Evolutionary conservation across 2,113 vertebrate genomes (phyloP).

Genomic region (Oreochromis spilurus): DNA sequence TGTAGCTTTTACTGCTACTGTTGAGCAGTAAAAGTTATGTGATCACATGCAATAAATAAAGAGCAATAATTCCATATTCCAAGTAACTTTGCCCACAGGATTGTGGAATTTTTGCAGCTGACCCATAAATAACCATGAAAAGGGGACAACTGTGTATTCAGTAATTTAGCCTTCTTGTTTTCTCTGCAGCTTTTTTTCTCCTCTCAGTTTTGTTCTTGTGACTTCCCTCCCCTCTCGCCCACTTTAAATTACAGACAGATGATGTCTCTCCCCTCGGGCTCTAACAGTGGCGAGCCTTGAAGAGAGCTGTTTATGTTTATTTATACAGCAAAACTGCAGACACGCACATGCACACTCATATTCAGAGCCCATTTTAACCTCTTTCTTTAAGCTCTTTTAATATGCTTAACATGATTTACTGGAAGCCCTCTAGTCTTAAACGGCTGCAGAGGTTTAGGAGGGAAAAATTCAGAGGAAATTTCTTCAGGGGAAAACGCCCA

Average conservation of each 20-base stretch:
- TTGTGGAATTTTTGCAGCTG: not conserved
- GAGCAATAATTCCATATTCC: not conserved
- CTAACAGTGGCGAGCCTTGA: not conserved
- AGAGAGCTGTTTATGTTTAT: conserved; percentile 18
- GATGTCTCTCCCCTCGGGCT: not conserved
- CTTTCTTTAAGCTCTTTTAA: not conserved
- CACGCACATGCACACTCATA: not conserved
- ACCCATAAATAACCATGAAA: not conserved
- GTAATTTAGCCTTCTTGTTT: not conserved
- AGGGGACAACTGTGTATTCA: not conserved
- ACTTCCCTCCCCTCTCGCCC: not conserved
- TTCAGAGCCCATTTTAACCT: not conserved
- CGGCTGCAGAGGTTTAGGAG: not conserved
- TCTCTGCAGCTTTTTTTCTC: not conserved
- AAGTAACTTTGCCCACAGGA: not conserved
- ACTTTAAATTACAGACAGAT: conserved; percentile 8
- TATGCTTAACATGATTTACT: not conserved
- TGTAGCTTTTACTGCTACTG: not conserved
- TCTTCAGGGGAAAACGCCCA: not conserved
- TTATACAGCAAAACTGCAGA: not conserved
- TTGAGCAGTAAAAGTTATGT: not conserved
- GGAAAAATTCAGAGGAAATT: not conserved
- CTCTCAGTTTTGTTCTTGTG: not conserved
- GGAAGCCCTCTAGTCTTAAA: not conserved
- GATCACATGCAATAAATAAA: not conserved